Evolutionary conservation across 35 echinoderm and acorn worm species (phyloP).

Genomic region (Heliocidaris erythrogramma): DNA sequence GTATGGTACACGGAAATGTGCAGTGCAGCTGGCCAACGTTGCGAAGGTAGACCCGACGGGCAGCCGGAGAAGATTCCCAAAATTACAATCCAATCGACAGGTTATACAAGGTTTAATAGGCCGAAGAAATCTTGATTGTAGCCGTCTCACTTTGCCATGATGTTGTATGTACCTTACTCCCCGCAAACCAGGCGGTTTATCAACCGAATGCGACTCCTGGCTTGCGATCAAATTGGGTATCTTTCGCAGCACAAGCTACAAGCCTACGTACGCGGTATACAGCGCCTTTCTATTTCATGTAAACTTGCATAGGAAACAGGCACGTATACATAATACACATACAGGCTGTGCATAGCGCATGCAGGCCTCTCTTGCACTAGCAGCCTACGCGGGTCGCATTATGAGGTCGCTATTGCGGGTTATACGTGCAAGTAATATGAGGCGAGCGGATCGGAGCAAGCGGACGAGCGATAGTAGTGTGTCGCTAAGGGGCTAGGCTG

Average conservation of each 20-base stretch:
- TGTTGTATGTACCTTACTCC: neutral
- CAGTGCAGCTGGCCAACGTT: neutral
- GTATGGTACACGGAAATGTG: neutral
- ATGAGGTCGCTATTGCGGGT: slow-evolving; percentile 36
- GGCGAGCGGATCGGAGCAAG: neutral
- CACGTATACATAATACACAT: neutral
- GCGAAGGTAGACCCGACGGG: neutral
- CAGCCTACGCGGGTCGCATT: slow-evolving; percentile 45
- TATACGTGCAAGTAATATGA: neutral
- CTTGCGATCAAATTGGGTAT: neutral
- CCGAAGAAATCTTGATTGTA: slow-evolving; percentile 8
- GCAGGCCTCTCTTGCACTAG: neutral
- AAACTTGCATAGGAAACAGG: neutral
- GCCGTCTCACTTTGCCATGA: slow-evolving; percentile 29
- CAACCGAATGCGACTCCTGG: neutral
- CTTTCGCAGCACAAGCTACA: no score
- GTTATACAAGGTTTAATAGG: neutral
- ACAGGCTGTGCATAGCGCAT: neutral
- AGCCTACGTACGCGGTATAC: no score
- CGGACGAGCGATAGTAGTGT: neutral
- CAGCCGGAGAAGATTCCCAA: slow-evolving; percentile 25
- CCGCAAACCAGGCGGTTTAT: slow-evolving; percentile 20
- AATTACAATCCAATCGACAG: slow-evolving; percentile 30
- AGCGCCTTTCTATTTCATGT: no score
- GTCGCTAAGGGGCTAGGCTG: slow-evolving; percentile 50